phyloP scores from a whole-genome alignment of 2,113 vertebrate species.

The Pitta sordida region DNA sequence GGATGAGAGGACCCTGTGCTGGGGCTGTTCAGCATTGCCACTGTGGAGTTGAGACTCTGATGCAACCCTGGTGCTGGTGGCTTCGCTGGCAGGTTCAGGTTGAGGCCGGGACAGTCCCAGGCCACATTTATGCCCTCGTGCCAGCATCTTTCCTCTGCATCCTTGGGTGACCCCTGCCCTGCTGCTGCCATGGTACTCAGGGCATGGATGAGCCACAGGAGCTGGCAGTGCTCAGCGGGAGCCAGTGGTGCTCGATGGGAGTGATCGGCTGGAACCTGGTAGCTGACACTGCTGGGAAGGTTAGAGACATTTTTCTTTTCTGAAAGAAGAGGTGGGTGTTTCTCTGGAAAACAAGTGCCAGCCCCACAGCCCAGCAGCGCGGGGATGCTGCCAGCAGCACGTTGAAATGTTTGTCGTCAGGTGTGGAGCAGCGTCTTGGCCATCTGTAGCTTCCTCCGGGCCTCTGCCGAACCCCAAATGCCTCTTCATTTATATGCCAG shows the following conservation, averaged over 20 bases:
- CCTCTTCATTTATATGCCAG: constrained; percentile 49
- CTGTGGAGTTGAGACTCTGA: accelerated
- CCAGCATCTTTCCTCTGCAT: neutral
- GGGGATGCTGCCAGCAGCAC: neutral
- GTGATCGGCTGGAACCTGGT: neutral
- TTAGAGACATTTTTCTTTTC: neutral
- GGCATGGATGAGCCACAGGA: neutral
- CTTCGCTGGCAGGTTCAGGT: neutral
- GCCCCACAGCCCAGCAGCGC: neutral
- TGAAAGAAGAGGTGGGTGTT: neutral
- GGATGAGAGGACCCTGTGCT: neutral
- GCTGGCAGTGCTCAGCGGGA: neutral
- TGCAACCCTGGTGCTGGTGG: accelerated
- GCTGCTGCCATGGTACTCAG: accelerated
- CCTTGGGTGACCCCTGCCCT: neutral
- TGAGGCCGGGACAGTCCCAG: accelerated
- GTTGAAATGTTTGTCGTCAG: neutral
- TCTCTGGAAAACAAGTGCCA: neutral
- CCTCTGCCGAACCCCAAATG: neutral
- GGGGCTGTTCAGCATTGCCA: neutral
- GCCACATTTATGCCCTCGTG: neutral
- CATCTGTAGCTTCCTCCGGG: neutral
- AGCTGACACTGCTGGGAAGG: neutral
- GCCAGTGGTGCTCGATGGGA: neutral
- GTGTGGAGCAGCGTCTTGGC: neutral